Conservation (phyloP, 1,140 invertebrate species). For the Eupristina koningsbergeri region DNA sequence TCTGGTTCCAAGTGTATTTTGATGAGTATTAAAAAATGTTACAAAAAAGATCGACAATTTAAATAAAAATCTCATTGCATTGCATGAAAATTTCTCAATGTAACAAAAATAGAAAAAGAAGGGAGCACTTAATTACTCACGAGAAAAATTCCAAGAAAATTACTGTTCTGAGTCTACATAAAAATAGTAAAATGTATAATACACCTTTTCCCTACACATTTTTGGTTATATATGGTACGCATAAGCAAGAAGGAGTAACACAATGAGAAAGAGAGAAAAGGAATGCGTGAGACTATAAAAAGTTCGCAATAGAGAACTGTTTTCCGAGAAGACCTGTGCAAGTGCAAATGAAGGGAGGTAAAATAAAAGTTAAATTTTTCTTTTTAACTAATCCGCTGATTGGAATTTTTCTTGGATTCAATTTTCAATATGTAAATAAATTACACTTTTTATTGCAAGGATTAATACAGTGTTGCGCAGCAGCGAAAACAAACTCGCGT, state of each 20-base stretch:
- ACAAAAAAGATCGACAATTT: not conserved
- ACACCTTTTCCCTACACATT: constrained; percentile 43
- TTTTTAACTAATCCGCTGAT: too few relatives aligned
- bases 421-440: too few relatives aligned
- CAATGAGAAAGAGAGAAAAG: not conserved
- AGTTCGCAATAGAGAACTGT: not conserved
- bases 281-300: not conserved
- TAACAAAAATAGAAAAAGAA: not conserved
- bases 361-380: not conserved
- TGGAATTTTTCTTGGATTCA: too few relatives aligned
- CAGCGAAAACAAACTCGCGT: too few relatives aligned
- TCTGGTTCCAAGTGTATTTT: not conserved
- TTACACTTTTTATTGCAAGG: too few relatives aligned
- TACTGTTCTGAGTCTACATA: constrained; percentile 23
- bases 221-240: not conserved
- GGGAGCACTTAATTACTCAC: constrained; percentile 22
- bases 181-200: constrained; percentile 28
- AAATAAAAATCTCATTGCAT: not conserved
- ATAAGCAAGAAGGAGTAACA: not conserved
- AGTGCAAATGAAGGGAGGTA: not conserved
- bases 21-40: not conserved
- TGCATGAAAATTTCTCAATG: not conserved
- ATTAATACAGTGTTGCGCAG: too few relatives aligned
- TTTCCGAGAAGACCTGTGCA: not conserved
- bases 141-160: constrained; percentile 41